Conservation (phyloP, 1,140 invertebrate species). For the Drosophila parabipectinata region DNA sequence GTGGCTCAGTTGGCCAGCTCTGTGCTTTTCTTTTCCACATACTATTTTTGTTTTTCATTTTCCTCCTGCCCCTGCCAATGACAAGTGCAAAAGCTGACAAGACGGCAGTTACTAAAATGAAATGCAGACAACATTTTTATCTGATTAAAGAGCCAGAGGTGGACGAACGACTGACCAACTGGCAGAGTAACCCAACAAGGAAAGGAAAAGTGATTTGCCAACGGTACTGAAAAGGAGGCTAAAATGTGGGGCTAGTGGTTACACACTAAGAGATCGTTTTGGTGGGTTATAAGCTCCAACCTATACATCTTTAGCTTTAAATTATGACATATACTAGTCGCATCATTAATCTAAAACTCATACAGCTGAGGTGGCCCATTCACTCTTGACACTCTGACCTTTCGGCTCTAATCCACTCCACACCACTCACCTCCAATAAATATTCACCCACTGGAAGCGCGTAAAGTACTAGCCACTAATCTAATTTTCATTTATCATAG, state of each 20-base stretch:
- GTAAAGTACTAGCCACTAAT: conserved; percentile 68
- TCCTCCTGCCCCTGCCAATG: conserved; percentile 34
- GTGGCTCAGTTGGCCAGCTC: conserved; percentile 21
- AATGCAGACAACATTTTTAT: conserved; percentile 72
- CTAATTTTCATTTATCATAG: conserved; percentile 78
- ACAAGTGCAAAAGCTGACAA: conserved; percentile 80
- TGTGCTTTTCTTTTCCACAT: conserved; percentile 12
- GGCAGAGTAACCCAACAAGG: conserved; percentile 15
- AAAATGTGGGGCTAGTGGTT: neutral
- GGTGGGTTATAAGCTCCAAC: neutral
- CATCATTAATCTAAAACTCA: conserved; percentile 31
- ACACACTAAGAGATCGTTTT: too few species aligned
- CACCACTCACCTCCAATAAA: conserved; percentile 9
- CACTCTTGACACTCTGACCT: conserved; percentile 21
- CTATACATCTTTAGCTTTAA: conserved; percentile 11
- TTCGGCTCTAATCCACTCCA: conserved; percentile 8
- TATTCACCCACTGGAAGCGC: conserved; percentile 1
- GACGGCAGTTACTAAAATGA: conserved; percentile 63
- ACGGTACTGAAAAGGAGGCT: conserved; percentile 5
- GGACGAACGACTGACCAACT: conserved; percentile 46
- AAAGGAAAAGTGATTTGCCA: conserved; percentile 42
- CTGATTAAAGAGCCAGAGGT: conserved; percentile 55
- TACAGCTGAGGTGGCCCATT: conserved; percentile 3
- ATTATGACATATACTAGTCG: conserved; percentile 30
- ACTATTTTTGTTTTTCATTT: neutral